Base-by-base conservation (phyloP, 2,888 invertebrate species). In the Philaethria dido region DNA sequence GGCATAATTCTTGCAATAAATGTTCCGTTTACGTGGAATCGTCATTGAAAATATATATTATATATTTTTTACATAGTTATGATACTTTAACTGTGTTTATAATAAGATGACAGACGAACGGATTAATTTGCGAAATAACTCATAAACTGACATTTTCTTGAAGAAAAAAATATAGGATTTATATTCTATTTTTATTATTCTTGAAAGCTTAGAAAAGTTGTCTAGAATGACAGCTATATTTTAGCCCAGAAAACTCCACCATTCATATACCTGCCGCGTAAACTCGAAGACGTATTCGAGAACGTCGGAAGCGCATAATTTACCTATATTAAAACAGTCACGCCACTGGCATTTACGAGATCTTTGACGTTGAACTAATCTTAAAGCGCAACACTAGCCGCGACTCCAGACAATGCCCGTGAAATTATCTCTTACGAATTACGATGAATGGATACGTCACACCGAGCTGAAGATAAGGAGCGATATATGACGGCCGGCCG, bases 361-460 rank as follows among this genome's bases (percentile, higher is more conserved):
- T 69, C 70, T 74, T 72, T 73, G 69, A 47, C 69, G 52, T 55
- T 45, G 25, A 39, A 39, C 18, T 60, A 60, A 54, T 36, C 59
- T 55, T n/a, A 22, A 45, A 47, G n/a, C 52, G n/a, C 42, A 16
- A 18, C 18, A 45, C 55, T 55, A 52, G 54, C 33, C 33, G 45
- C 45, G 62, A 14, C 74, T 75, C 70, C 83, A 82, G 85, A 89
- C 89, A 87, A 87, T 86, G 80, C 81, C 78, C 79, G 71, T 59
- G 55, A 67, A 62, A 57, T 62, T 45, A 64, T 73, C 64, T 60
- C 18, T 47, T 78, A 78, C 87, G 79, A 87, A 29, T 47, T 78
- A 79, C 87, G 80, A 87, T 91, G 89, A 91, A 91, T 92, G 89
- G 86, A 84, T 86, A 85, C 87, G 87, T 86, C 85, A 88, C 80